Percentiles rank a stretch among this genome's conserved stretches.
phyloP scores from a whole-genome alignment of 2,113 vertebrate genomes.

The Gadus macrocephalus region DNA sequence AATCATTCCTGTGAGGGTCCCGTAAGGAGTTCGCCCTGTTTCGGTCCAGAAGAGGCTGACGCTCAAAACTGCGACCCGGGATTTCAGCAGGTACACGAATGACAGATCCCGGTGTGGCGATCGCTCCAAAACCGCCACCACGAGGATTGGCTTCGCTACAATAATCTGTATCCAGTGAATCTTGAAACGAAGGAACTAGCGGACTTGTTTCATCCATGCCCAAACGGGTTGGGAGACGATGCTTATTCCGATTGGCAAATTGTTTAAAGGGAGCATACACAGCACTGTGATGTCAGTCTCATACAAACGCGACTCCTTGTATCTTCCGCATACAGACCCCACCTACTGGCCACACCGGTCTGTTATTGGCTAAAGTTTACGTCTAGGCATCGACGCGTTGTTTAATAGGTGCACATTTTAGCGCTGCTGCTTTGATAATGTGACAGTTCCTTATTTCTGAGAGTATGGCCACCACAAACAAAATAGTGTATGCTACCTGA shows the following conservation, averaged over 20 bases:
- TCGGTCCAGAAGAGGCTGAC: constrained; percentile 75
- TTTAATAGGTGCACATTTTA: too few relatives aligned
- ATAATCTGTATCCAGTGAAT: constrained; percentile 64
- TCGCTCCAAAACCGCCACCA: constrained; percentile 46
- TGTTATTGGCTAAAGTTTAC: not conserved
- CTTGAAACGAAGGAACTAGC: constrained; percentile 77
- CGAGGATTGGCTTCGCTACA: constrained; percentile 35
- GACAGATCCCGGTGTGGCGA: constrained; percentile 63
- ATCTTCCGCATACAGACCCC: constrained; percentile 9
- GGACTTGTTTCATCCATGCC: constrained; percentile 81
- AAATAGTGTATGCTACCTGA: too few relatives aligned
- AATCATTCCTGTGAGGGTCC: constrained; percentile 72
- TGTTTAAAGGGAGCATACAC: not conserved
- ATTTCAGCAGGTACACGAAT: constrained; percentile 61
- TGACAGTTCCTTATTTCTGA: too few relatives aligned
- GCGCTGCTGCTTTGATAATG: too few relatives aligned
- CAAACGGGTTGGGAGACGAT: not conserved
- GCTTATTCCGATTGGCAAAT: not conserved
- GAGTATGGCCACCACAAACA: too few relatives aligned
- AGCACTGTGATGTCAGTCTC: not conserved
- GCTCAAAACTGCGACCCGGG: constrained; percentile 68
- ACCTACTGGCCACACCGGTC: not conserved
- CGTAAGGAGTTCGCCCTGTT: constrained; percentile 38
- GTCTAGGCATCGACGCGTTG: too few relatives aligned
- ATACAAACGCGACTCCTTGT: not conserved